These are phyloP conservation scores for Philopotamus ludificatus DNA, from an alignment of 1,140 invertebrate species.

Conservation along the genomic window DNA sequence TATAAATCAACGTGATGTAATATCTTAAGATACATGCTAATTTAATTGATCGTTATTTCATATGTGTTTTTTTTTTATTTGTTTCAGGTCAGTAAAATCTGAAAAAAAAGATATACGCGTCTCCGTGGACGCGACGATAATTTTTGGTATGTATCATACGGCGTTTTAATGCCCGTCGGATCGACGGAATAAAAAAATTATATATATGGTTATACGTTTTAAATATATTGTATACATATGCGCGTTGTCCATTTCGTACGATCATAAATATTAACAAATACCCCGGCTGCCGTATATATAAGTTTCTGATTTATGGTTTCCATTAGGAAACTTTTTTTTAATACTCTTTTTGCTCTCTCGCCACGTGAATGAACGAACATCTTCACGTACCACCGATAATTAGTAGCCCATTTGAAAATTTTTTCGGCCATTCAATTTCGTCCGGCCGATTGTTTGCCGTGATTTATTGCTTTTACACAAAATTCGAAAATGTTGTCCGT, in stretches of 20 bases:
- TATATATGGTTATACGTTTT: no score
- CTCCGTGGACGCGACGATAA: background rate
- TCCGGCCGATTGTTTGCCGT: background rate
- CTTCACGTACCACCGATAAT: background rate
- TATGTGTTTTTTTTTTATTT: no score
- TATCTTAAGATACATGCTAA: no score
- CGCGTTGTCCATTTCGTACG: background rate
- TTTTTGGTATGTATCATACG: background rate
- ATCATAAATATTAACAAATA: slow-evolving; percentile 12
- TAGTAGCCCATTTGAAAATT: background rate
- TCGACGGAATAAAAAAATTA: no score
- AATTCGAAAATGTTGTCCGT: no score
- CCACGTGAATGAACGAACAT: background rate
- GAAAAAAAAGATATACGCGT: background rate
- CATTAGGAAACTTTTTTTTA: slow-evolving; percentile 11
- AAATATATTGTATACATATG: background rate
- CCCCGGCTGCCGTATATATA: background rate
- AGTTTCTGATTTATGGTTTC: slow-evolving; percentile 12
- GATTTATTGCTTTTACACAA: background rate
- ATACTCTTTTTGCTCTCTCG: background rate
- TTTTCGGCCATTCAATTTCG: background rate
- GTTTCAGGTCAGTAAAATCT: no score
- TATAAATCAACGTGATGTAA: no score
- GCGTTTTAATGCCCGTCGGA: background rate
- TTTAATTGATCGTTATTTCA: background rate